phyloP scores from a whole-genome alignment of 1,140 invertebrate species.

The Monomorium pharaonis region DNA sequence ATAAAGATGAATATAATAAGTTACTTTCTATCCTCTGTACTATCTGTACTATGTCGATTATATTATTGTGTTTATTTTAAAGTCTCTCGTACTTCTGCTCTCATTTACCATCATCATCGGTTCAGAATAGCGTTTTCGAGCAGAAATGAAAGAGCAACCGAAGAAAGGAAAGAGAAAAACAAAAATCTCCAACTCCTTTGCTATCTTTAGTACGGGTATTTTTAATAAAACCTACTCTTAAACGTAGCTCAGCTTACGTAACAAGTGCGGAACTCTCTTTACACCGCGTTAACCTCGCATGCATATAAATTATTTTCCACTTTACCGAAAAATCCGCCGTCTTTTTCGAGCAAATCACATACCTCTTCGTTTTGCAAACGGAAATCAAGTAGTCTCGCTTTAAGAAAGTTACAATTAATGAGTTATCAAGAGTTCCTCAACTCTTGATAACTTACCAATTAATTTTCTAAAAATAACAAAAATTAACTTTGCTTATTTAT shows the following conservation, averaged over 20 bases:
- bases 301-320: constrained; percentile 51
- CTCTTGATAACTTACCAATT: neutral
- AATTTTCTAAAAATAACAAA: neutral
- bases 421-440: too few species aligned
- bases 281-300: constrained; percentile 27
- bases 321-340: constrained; percentile 38
- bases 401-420: neutral
- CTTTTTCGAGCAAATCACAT: constrained; percentile 7
- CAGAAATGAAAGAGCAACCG: constrained; percentile 20
- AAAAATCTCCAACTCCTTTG: neutral
- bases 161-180: constrained; percentile 30
- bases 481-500: neutral
- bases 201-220: constrained; percentile 40
- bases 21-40: neutral
- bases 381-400: neutral
- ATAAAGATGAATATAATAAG: too few species aligned
- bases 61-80: constrained; percentile 12
- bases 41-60: neutral
- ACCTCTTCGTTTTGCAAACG: neutral
- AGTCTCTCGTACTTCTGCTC: constrained; percentile 2
- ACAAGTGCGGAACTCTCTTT: constrained; percentile 47
- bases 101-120: constrained; percentile 15
- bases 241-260: constrained; percentile 45
- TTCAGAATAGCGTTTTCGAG: constrained; percentile 17
- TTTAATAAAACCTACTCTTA: constrained; percentile 53